These are phyloP conservation scores for Watsonalla cultraria DNA, from an alignment of 2,888 invertebrate species.

Conservation along the genomic window DNA sequence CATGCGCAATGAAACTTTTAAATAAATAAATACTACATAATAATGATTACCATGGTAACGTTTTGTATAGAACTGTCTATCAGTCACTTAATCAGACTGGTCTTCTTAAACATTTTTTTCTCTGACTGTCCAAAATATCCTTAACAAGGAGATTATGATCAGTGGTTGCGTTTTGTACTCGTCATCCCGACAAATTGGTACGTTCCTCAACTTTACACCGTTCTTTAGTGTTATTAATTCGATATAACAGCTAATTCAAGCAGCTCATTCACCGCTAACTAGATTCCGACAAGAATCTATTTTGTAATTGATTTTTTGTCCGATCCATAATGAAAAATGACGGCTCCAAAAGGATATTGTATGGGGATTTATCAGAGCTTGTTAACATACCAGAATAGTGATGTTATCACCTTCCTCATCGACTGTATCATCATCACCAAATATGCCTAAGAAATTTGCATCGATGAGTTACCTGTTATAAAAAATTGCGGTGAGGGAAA, in stretches of 20 bases:
- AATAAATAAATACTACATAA: too few relatives aligned
- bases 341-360: not conserved
- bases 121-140: slow-evolving; percentile 24
- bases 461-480: too few relatives aligned
- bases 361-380: not conserved
- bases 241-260: not conserved
- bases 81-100: slow-evolving; percentile 10
- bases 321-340: slow-evolving; percentile 16
- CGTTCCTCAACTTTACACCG: slow-evolving; percentile 5
- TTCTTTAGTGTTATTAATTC: not conserved
- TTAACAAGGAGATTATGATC: slow-evolving; percentile 19
- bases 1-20: too few relatives aligned
- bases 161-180: slow-evolving; percentile 16
- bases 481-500: too few relatives aligned
- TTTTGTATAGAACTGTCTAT: too few relatives aligned
- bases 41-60: too few relatives aligned
- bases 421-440: too few relatives aligned
- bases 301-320: slow-evolving; percentile 16
- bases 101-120: slow-evolving; percentile 24
- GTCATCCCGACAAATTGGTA: slow-evolving; percentile 52
- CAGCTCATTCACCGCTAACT: not conserved
- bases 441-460: too few relatives aligned
- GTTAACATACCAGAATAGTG: not conserved
- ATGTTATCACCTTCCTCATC: not conserved
- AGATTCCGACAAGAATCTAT: not conserved